Percentiles rank a stretch among this genome's conserved stretches.
phyloP scores from a whole-genome alignment of 2,888 invertebrate species.

The Kuschelorhynchus macadamiae region DNA sequence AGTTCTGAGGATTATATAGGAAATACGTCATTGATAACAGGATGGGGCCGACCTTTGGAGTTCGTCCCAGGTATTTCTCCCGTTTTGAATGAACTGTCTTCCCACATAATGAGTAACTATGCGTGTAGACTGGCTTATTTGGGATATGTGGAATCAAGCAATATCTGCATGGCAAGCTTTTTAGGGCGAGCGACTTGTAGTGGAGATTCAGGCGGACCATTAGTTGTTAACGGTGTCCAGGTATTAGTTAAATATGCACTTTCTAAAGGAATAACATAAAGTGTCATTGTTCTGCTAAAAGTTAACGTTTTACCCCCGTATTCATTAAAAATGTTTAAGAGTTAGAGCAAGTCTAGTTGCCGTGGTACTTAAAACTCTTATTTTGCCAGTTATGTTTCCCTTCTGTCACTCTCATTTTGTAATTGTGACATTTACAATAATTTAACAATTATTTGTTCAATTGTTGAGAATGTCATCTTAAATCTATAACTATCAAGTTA shows the following conservation, averaged over 20 bases:
- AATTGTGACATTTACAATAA: no score
- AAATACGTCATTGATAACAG: constrained; percentile 66
- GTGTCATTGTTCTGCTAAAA: no score
- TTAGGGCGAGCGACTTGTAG: constrained; percentile 69
- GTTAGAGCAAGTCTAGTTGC: no score
- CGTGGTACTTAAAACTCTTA: no score
- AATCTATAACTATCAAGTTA: no score
- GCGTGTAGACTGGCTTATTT: constrained; percentile 68
- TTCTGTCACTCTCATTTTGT: no score
- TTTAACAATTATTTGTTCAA: no score
- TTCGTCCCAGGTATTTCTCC: constrained; percentile 64
- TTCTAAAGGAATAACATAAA: no score
- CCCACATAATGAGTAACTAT: constrained; percentile 65
- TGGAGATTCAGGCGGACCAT: constrained; percentile 68
- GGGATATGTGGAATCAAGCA: constrained; percentile 65
- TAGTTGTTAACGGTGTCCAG: constrained; percentile 53
- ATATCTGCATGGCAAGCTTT: constrained; percentile 69
- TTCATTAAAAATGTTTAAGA: no score
- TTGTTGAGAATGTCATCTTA: no score
- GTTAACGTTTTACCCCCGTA: no score
- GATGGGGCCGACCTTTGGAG: constrained; percentile 69
- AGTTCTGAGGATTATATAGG: constrained; percentile 63
- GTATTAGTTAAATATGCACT: constrained; percentile 41
- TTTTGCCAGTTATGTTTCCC: no score
- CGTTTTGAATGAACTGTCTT: constrained; percentile 65